Evolutionary conservation across 2,113 vertebrate species (phyloP).

Genomic region (Isichthys henryi): DNA sequence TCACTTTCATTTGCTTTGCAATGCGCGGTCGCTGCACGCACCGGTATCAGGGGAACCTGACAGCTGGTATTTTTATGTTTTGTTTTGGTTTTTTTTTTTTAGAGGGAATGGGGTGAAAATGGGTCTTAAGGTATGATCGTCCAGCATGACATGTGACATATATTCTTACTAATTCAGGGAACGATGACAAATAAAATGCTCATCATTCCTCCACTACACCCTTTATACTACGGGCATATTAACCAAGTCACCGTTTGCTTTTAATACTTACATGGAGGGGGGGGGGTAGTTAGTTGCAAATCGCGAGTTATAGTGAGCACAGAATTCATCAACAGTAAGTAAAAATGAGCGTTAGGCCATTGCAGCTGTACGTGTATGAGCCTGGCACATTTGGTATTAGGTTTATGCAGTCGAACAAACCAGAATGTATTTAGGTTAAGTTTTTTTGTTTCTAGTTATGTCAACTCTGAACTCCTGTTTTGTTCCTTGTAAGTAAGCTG

Average conservation of each 20-base stretch:
- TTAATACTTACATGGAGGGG: not conserved
- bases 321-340: not conserved
- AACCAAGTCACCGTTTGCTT: not conserved
- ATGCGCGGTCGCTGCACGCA: not conserved
- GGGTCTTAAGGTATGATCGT: not conserved
- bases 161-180: not conserved
- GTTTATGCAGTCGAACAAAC: not conserved
- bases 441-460: conserved; percentile 11
- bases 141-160: not conserved
- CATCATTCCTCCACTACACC: not conserved
- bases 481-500: conserved; percentile 21
- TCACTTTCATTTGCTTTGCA: conserved; percentile 1
- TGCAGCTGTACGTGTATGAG: not conserved
- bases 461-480: conserved; percentile 13
- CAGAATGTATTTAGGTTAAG: conserved; percentile 2
- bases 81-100: not conserved
- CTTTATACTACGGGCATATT: not conserved
- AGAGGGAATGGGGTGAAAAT: not conserved
- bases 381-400: not conserved
- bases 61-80: not conserved
- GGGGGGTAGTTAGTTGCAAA: not conserved
- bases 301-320: not conserved
- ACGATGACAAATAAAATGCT: not conserved
- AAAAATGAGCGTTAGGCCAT: not conserved
- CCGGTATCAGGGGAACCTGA: not conserved